Conservation (phyloP, 2,888 invertebrate genomes). For the Plebejus argus region DNA sequence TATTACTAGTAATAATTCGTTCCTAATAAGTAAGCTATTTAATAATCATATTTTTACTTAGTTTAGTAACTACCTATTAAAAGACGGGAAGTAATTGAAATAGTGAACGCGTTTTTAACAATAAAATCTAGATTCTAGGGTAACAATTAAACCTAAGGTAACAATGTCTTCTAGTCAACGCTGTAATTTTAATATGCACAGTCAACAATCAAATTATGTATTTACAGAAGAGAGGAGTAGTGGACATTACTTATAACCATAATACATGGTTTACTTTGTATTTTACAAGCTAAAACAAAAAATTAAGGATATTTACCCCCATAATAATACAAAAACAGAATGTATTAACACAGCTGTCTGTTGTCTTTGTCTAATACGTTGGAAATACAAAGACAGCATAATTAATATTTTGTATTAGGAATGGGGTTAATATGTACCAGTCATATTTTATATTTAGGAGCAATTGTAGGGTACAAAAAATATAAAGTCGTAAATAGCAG, state of each 20-base stretch:
- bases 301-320: too few relatives aligned
- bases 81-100: background rate
- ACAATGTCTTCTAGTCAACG: constrained; percentile 23
- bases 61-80: background rate
- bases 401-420: background rate
- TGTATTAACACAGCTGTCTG: too few relatives aligned
- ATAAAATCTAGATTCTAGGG: too few relatives aligned
- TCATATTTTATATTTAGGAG: background rate
- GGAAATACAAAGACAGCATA: background rate
- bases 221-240: background rate
- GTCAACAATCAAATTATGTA: background rate
- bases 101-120: too few relatives aligned
- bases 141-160: background rate
- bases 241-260: background rate
- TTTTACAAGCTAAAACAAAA: background rate
- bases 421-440: background rate
- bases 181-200: background rate
- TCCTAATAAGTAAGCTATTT: constrained; percentile 22
- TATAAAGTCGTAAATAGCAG: background rate
- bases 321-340: too few relatives aligned
- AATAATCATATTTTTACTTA: background rate
- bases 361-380: too few relatives aligned
- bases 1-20: background rate
- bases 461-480: background rate
- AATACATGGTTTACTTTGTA: background rate